Conservation (phyloP, 2,888 invertebrate genomes). For the Polyommatus icarus region DNA sequence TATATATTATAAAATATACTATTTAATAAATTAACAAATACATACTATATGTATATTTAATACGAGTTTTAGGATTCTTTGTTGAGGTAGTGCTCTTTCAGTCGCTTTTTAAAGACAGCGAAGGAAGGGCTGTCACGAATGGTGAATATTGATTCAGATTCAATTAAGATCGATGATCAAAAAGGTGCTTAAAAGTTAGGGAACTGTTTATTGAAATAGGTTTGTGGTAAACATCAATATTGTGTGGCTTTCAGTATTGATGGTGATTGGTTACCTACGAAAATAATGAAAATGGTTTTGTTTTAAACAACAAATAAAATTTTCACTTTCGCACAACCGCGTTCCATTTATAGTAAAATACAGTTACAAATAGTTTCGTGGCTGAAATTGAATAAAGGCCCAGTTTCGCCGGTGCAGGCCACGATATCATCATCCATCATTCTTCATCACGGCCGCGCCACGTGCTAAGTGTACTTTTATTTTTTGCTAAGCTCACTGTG, state of each 20-base stretch:
- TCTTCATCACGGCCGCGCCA: constrained; percentile 52
- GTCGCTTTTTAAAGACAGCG: too few species aligned
- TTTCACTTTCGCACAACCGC: neutral
- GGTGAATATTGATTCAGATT: neutral
- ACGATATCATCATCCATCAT: constrained; percentile 69
- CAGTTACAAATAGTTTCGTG: neutral
- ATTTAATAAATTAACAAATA: too few species aligned
- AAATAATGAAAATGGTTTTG: neutral
- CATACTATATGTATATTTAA: too few species aligned
- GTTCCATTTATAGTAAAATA: neutral
- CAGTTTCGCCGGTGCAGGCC: constrained; percentile 38
- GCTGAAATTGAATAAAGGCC: constrained; percentile 6
- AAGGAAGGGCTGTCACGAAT: too few species aligned
- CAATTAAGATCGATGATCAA: neutral
- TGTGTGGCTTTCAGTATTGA: too few species aligned
- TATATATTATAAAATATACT: too few species aligned
- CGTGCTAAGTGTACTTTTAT: constrained; percentile 43
- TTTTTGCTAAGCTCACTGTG: neutral
- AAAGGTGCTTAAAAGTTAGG: neutral
- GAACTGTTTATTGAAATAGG: too few species aligned
- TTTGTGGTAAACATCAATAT: too few species aligned
- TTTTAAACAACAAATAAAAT: neutral
- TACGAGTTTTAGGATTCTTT: too few species aligned
- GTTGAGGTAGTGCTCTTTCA: too few species aligned
- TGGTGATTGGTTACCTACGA: neutral